Conservation (phyloP, 2,113 vertebrate genomes). For the Cynoglossus semilaevis region DNA sequence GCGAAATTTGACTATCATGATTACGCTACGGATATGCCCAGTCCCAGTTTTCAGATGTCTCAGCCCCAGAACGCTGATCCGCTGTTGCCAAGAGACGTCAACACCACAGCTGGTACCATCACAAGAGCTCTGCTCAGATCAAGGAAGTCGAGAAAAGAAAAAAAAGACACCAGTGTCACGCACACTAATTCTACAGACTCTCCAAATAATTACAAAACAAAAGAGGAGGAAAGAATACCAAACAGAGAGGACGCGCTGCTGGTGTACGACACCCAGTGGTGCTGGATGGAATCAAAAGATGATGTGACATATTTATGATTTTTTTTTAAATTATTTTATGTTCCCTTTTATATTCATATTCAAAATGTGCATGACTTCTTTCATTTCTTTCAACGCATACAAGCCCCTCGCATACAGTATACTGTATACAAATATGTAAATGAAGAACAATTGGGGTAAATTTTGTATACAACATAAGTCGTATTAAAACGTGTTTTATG, state of each 20-base stretch:
- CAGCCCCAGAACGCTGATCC: background rate
- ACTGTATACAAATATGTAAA: no score
- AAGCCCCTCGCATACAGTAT: no score
- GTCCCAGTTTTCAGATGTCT: background rate
- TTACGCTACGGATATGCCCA: background rate
- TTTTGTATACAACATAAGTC: no score
- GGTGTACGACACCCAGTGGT: slow-evolving; percentile 62
- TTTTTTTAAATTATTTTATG: background rate
- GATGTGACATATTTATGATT: slow-evolving; percentile 66
- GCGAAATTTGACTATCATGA: background rate
- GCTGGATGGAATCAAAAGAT: slow-evolving; percentile 67
- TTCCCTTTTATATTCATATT: no score
- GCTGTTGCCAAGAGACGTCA: background rate
- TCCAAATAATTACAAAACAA: background rate
- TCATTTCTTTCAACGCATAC: no score
- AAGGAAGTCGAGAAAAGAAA: slow-evolving; percentile 15
- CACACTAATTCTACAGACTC: background rate
- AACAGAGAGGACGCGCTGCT: slow-evolving; percentile 21
- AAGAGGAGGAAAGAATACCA: slow-evolving; percentile 2
- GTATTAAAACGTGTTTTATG: no score
- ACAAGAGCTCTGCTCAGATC: slow-evolving; percentile 49
- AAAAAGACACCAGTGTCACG: background rate
- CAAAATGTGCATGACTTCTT: no score
- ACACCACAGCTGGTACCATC: slow-evolving; percentile 12
- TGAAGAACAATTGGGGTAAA: no score